Evolutionary conservation across 2,113 vertebrate species (phyloP), one percentile per base, ranked within the genome.

Genomic region (Lophura nycthemera): DNA sequence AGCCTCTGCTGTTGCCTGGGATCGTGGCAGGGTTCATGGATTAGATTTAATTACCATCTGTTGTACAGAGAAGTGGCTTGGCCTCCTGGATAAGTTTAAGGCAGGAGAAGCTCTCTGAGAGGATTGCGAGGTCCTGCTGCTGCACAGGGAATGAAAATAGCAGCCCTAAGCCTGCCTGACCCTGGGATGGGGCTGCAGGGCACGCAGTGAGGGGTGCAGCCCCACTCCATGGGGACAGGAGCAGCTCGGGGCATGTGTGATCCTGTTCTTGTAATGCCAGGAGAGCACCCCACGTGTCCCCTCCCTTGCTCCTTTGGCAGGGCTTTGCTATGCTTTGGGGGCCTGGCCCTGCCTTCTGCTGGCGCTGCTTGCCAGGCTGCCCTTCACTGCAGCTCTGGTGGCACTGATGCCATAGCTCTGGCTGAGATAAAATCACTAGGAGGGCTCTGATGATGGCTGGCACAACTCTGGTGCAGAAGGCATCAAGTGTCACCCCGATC

Each of bases 21-120:
- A 32, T 30, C 3, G 0, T 30, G 74, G 63, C 70, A 0, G 30
- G 75, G 63, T 34, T 50, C 1, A 0, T 42, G 92, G 92, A 76
- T 96, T 82, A 83, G 92, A 10, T 19, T 73, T 40, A 80, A 85
- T 63, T 79, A 4, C 95, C 95, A 83, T 95, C 95, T 95, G 94
- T 93, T 7, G 0, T 18, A 6, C 84, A 36, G 69, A 65, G 91
- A 52, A 57, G 61, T 32, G 87, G 32, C 89, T 83, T 83, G 83
- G 85, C 89, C 83, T 75, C 76, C 79, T 86, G 79, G 77, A 71
- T 72, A 40, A 22, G 90, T 91, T 92, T 85, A 89, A 40, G 91
- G 85, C 92, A 91, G 78, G 91, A 80, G 56, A 88, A 94, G 87
- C 88, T 90, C 43, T 0, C 60, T 82, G 89, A 94, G 94, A 83